Base-by-base conservation (phyloP, 2,888 invertebrate genomes). In the Tribolium freemani region DNA sequence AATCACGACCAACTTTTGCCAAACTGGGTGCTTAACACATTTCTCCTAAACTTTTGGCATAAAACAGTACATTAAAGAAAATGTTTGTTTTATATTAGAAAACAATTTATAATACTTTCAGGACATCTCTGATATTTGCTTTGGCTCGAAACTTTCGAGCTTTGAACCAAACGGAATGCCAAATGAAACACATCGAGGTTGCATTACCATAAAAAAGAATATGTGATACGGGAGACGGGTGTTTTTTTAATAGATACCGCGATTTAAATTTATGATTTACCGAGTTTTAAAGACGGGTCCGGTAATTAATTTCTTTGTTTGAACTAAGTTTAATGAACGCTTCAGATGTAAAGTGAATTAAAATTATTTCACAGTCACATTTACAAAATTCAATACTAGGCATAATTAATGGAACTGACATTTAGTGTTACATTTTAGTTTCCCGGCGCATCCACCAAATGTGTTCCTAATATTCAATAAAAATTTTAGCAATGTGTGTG, bases 41-140 rank as follows among this genome's bases (percentile, higher is more conserved):
- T 73, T 69, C 72, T 72, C 68, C 69, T 67, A 69, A 75, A 75
- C 69, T 73, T 72, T 57, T 20, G 75, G 63, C 69, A 68, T 75
- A 71, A 73, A 71, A 54, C 60, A 66, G 13, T 64, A 71, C 58
- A 71, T 71, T 66, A 71, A 69, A 73, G 71, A 66, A 70, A 73
- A 72, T 69, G 71, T 73, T 75, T 69, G 73, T 71, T 73, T 71
- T 73, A 63, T 75, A 75, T 75, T 75, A 71, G 71, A 71, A 73
- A 69, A 71, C 73, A 66, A 73, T 75, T 75, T 75, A 73, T 75
- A 71, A 71, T 69, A 56, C 68, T 53, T 67, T 51, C 66, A 54
- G 54, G 75, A 75, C 75, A 69, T 64, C 69, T 70, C 64, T 64
- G 57, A 48, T 57, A 70, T 70, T 64, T 57, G 54, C 54, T 46